phyloP scores from a whole-genome alignment of 2,113 vertebrate species.

The Sapayoa aenigma region DNA sequence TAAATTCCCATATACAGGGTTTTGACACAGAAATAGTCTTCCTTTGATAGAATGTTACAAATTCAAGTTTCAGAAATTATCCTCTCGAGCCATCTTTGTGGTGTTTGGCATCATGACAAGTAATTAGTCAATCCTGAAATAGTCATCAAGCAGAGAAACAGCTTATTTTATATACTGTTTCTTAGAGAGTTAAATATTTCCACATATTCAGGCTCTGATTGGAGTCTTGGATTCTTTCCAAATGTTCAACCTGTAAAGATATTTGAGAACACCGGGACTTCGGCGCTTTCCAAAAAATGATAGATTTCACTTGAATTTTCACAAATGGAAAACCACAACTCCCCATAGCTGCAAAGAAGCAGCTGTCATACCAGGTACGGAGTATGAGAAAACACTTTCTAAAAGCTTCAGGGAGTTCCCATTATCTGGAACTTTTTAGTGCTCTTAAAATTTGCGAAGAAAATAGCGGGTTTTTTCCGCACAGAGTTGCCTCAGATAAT shows the following conservation, averaged over 20 bases:
- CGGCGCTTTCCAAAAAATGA: constrained; percentile 63
- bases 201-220: constrained; percentile 66
- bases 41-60: constrained; percentile 56
- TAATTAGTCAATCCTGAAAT: constrained; percentile 73
- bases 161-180: constrained; percentile 72
- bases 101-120: constrained; percentile 60
- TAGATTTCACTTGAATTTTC: constrained; percentile 74
- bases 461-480: constrained; percentile 1
- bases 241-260: constrained; percentile 74
- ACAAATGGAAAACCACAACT: constrained; percentile 73
- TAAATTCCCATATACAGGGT: constrained; percentile 46
- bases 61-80: constrained; percentile 64
- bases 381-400: constrained; percentile 71
- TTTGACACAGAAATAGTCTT: constrained; percentile 54
- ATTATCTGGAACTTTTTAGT: constrained; percentile 74
- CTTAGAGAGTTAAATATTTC: constrained; percentile 73
- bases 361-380: constrained; percentile 68
- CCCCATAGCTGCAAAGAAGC: constrained; percentile 65
- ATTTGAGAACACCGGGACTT: constrained; percentile 71
- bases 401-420: constrained; percentile 69
- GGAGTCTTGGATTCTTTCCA: constrained; percentile 70
- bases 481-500: constrained; percentile 60
- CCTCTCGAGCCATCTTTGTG: constrained; percentile 55
- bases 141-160: constrained; percentile 66
- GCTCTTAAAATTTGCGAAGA: constrained; percentile 63